phyloP scores from a whole-genome alignment of 2,113 vertebrate genomes.

The Scophthalmus maximus region DNA sequence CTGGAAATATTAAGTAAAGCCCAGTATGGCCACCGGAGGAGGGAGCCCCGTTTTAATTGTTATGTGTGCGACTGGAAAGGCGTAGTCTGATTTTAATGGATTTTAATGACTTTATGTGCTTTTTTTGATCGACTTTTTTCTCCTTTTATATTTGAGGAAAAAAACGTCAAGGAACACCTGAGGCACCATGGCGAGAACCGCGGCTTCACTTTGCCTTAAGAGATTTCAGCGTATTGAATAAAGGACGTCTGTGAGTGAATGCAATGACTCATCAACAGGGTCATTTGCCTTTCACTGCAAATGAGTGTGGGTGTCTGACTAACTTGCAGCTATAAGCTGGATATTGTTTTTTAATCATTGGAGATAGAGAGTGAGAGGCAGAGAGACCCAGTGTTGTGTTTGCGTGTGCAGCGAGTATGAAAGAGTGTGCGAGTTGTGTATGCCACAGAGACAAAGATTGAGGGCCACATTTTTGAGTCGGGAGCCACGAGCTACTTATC shows the following conservation, averaged over 20 bases:
- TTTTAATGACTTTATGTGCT: conserved; percentile 31
- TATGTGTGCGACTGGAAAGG: conserved; percentile 17
- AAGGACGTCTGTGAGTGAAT: conserved; percentile 75
- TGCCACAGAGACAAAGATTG: conserved; percentile 44
- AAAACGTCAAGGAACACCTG: conserved; percentile 45
- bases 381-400: conserved; percentile 23
- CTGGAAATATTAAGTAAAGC: conserved; percentile 24
- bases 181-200: conserved; percentile 55
- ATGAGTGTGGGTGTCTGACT: conserved; percentile 85
- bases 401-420: conserved; percentile 22
- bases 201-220: conserved; percentile 51
- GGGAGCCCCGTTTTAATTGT: conserved; percentile 15
- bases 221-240: conserved; percentile 72
- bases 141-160: conserved; percentile 27
- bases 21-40: neutral
- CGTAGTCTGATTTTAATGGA: conserved; percentile 21
- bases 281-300: conserved; percentile 85
- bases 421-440: conserved; percentile 21
- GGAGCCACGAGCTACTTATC: conserved; percentile 45
- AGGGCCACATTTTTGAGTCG: conserved; percentile 46
- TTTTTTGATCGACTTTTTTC: conserved; percentile 21
- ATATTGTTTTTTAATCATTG: conserved; percentile 83
- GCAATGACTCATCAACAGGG: conserved; percentile 84
- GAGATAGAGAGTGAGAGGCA: conserved; percentile 39
- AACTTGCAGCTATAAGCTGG: conserved; percentile 82